phyloP scores from a whole-genome alignment of 2,113 vertebrate genomes.

The Mus pahari region DNA sequence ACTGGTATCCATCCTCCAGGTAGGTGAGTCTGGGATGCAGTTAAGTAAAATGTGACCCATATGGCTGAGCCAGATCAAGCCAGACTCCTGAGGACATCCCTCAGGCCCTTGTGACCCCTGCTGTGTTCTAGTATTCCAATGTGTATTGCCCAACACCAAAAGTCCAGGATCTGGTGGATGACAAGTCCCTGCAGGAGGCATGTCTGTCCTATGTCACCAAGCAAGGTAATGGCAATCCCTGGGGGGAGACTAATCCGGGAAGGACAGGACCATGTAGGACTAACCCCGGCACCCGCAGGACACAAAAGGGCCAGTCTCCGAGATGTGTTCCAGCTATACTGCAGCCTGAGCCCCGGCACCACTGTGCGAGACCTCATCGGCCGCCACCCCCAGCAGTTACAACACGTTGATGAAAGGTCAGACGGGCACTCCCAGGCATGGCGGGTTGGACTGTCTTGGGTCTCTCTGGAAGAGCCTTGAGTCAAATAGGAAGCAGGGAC shows the following conservation, averaged over 20 bases:
- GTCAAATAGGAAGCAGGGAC: background rate
- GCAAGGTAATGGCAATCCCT: conserved; percentile 87
- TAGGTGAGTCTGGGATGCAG: conserved; percentile 80
- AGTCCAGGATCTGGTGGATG: conserved; percentile 96
- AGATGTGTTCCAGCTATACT: conserved; percentile 93
- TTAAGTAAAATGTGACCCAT: background rate
- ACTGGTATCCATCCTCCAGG: conserved; percentile 97
- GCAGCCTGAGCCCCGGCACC: conserved; percentile 91
- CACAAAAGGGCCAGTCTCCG: conserved; percentile 94
- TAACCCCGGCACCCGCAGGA: conserved; percentile 84
- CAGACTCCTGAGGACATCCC: background rate
- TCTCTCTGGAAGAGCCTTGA: background rate
- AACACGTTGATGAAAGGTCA: conserved; percentile 96
- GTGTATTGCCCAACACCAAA: conserved; percentile 97
- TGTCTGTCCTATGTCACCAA: conserved; percentile 95
- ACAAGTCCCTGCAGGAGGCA: conserved; percentile 96
- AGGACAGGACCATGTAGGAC: background rate
- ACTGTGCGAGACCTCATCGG: conserved; percentile 91
- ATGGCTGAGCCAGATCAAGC: conserved; percentile 6
- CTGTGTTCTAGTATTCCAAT: conserved; percentile 93
- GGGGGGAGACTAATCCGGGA: background rate
- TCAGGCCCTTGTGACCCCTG: conserved; percentile 27
- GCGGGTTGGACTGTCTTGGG: background rate
- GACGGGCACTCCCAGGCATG: conserved; percentile 24
- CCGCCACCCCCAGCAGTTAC: conserved; percentile 95